Evolutionary conservation across 2,888 invertebrate species (phyloP).

Genomic region (Blastobasis adustella): DNA sequence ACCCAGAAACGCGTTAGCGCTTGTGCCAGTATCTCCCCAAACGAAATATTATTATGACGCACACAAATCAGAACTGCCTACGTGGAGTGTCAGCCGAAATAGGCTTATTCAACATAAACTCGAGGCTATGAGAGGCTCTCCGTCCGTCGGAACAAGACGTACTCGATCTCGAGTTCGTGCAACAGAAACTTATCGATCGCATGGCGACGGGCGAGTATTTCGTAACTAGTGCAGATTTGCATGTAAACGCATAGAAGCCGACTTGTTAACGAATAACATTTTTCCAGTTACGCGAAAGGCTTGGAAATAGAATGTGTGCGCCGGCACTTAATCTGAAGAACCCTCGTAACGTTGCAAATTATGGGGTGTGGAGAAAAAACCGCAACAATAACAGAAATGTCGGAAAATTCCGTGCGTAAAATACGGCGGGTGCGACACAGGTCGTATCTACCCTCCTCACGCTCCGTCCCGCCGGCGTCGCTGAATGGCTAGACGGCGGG

Average conservation of each 20-base stretch:
- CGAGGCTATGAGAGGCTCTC: too few species aligned
- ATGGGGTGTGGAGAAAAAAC: constrained; percentile 15
- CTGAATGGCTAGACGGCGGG: constrained; percentile 55
- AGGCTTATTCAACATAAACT: too few species aligned
- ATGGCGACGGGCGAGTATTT: too few species aligned
- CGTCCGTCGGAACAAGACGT: too few species aligned
- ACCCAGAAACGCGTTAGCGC: constrained; percentile 23
- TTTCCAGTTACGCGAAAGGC: too few species aligned
- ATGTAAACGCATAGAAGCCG: too few species aligned
- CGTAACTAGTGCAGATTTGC: too few species aligned
- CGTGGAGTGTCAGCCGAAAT: neutral
- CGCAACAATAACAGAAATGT: constrained; percentile 17
- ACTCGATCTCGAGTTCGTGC: too few species aligned
- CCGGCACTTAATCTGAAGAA: constrained; percentile 14
- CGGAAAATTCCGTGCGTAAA: constrained; percentile 19
- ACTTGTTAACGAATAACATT: too few species aligned
- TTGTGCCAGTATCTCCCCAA: constrained; percentile 10
- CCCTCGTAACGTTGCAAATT: constrained; percentile 16
- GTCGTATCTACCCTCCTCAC: constrained; percentile 10
- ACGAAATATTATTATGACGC: neutral
- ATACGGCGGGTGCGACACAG: constrained; percentile 1
- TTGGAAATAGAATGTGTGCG: too few species aligned
- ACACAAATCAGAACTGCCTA: neutral
- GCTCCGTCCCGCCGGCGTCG: constrained; percentile 31
- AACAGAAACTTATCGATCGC: too few species aligned